Conservation (phyloP, 53 echinoderm and acorn worm species). For the Glandiceps talaboti region DNA sequence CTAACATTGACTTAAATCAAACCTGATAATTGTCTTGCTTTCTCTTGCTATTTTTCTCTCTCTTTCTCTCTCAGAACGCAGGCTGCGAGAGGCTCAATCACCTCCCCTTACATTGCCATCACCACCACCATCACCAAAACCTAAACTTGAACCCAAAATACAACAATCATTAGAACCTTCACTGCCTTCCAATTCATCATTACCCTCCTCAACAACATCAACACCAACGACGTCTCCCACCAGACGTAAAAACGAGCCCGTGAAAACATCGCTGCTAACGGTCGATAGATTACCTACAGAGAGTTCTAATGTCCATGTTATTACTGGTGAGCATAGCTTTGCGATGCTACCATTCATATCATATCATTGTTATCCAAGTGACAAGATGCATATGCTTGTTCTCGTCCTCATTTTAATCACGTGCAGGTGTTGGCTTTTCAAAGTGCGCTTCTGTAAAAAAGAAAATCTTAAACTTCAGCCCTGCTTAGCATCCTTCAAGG, state of each 20-base stretch:
- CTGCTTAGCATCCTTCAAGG: too few relatives aligned
- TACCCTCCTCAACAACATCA: neutral
- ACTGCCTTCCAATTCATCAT: neutral
- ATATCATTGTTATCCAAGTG: too few relatives aligned
- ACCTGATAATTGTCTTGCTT: neutral
- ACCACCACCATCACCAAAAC: neutral
- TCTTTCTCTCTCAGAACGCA: neutral
- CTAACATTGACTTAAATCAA: neutral
- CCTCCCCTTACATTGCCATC: neutral
- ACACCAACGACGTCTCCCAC: neutral
- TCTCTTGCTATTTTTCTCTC: neutral
- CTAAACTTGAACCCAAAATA: neutral
- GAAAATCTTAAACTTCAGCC: too few relatives aligned
- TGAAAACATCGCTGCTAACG: neutral
- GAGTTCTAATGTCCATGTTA: conserved; percentile 12
- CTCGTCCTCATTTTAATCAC: too few relatives aligned
- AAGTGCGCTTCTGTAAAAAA: too few relatives aligned
- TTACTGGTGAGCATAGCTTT: conserved; percentile 37
- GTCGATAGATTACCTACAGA: neutral
- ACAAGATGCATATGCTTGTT: too few relatives aligned
- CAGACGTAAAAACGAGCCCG: neutral
- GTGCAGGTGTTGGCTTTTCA: too few relatives aligned
- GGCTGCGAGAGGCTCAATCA: neutral
- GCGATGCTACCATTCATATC: too few relatives aligned
- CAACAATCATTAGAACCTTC: neutral